Conservation (phyloP, 2,888 invertebrate genomes). For the Parasteatoda lunata region DNA sequence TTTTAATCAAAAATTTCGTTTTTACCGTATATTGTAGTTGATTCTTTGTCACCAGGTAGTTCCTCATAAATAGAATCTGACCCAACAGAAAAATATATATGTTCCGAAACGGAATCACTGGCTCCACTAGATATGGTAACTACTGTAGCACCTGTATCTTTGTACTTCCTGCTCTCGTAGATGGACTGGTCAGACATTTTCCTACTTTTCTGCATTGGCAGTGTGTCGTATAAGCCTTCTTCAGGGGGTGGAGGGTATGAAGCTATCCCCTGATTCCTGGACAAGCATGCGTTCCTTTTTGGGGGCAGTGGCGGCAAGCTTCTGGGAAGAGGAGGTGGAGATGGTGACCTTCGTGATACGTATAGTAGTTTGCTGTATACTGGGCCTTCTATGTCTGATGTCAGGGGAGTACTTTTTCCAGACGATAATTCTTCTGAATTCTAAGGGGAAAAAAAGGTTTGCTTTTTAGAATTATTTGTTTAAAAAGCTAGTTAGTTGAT, state of each 20-base stretch:
- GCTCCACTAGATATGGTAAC: constrained; percentile 52
- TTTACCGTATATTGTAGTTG: constrained; percentile 6
- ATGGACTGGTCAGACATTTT: constrained; percentile 17
- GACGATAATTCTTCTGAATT: background rate
- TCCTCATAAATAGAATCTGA: constrained; percentile 54
- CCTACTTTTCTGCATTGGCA: constrained; percentile 1
- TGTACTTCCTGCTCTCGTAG: constrained; percentile 55
- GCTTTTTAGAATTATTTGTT: too few relatives aligned
- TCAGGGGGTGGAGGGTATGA: background rate
- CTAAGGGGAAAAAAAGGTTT: constrained; percentile 11
- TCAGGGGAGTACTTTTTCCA: background rate
- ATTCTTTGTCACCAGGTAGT: constrained; percentile 5
- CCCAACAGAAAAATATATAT: constrained; percentile 40
- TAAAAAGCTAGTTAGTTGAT: too few relatives aligned
- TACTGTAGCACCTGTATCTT: constrained; percentile 50
- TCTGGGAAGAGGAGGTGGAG: constrained; percentile 47
- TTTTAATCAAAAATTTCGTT: background rate
- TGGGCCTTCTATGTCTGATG: constrained; percentile 33
- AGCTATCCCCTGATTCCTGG: background rate
- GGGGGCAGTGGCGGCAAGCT: constrained; percentile 43
- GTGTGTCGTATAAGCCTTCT: constrained; percentile 36
- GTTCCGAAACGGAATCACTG: constrained; percentile 19
- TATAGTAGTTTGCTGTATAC: constrained; percentile 60
- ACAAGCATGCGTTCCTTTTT: background rate
- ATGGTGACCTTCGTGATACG: constrained; percentile 48